Base-by-base conservation (phyloP, 2,797 vertebrate genomes). In the Discoglossus pictus region DNA sequence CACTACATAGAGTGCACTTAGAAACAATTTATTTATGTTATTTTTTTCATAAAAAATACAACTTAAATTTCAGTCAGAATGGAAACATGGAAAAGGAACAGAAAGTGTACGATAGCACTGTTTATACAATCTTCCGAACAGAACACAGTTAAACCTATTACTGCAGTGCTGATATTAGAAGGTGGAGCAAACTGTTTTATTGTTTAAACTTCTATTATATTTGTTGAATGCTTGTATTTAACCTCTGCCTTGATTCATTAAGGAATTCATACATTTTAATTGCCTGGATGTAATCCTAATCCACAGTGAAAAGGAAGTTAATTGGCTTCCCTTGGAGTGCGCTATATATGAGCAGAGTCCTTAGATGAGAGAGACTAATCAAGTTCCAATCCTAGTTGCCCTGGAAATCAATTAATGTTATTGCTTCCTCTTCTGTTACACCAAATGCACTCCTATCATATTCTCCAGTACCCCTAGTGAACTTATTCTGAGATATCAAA, bases 291-390 rank as follows among this genome's bases (percentile, higher is more conserved):
- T 51, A 70, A 63, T 70, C 51, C 62, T 56, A 70, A 70, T 63
- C 67, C 60, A 42, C 42, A 51, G 52, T 56, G 60, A 70, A 52
- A 63, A 63, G 24, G 42, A 56, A 70, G 51, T 50, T 70, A 70
- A 70, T 70, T 70, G 60, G 67, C 60, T 70, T 61, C 53, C 66
- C 67, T 56, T 70, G 67, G 67, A 70, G 67, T 70, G 67, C 51
- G 67, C 67, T 70, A 50, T 11, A 55, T 56, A 56, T 63, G n/a
- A 55, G 52, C 35, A 50, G 38, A 63, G 52, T 56, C 52, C 52
- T 55, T 63, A 70, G 67, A 70, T 63, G 63, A 63, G 31, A 70
- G 61, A 47, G 60, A 61, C 59, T 69, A 70, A 70, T 62, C 67
- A 70, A 56, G 34, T 50, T 69, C 34, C 27, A 47, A 61, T 53